These are phyloP conservation scores for Orycteropus afer DNA, from an alignment of 2,113 vertebrate species.

Conservation along the genomic window DNA sequence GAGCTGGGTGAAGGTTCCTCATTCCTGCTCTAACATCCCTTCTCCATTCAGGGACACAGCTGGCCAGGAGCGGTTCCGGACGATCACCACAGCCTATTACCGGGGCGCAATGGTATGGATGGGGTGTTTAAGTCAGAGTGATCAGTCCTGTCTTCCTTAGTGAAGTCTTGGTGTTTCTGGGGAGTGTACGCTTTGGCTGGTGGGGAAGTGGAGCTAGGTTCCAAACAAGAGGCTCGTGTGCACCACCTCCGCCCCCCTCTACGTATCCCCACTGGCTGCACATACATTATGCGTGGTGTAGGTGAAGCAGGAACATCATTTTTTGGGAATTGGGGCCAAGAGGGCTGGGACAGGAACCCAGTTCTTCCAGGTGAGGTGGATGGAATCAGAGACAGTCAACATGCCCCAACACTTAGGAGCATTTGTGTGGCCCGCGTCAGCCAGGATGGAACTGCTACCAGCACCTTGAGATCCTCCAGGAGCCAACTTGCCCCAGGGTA, in stretches of 20 bases:
- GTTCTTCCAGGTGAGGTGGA: conserved; percentile 36
- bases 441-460: background rate
- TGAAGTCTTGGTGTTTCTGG: background rate
- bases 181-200: background rate
- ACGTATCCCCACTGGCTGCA: background rate
- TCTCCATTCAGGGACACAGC: conserved; percentile 92
- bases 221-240: background rate
- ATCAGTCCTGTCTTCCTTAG: background rate
- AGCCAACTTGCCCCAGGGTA: background rate
- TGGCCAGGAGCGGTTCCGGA: conserved; percentile 96
- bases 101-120: conserved; percentile 94
- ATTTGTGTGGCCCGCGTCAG: background rate
- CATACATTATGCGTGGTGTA: background rate
- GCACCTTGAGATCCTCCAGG: background rate
- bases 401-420: background rate
- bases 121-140: background rate
- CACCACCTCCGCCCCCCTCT: fast-evolving
- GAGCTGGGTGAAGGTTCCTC: background rate
- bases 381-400: background rate
- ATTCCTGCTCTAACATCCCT: background rate
- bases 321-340: background rate
- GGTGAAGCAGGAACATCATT: background rate
- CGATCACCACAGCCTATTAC: conserved; percentile 98
- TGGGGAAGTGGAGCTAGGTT: no score
- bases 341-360: background rate